Evolutionary conservation across 2,888 invertebrate species (phyloP).

Genomic region (Neoaliturus tenellus): DNA sequence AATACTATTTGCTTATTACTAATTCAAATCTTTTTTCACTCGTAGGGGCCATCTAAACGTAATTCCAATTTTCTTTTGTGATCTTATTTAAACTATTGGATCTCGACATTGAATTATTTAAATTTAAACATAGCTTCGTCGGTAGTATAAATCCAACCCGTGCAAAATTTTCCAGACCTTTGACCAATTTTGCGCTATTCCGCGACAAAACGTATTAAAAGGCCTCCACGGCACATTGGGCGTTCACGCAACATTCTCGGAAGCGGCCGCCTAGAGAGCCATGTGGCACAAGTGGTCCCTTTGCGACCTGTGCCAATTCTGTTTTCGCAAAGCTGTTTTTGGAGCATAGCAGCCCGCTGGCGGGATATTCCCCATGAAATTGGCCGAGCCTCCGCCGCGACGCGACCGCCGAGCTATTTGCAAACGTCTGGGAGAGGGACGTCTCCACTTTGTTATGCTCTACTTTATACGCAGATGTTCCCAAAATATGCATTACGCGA

Average conservation of each 20-base stretch:
- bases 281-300: not conserved
- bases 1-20: no score
- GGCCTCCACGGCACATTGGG: no score
- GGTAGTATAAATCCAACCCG: no score
- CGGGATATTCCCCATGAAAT: slow-evolving; percentile 19
- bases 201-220: not conserved
- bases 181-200: not conserved
- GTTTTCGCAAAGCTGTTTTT: slow-evolving; percentile 23
- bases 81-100: no score
- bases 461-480: not conserved
- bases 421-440: not conserved
- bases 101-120: no score
- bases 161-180: no score
- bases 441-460: slow-evolving; percentile 9
- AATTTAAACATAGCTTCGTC: no score
- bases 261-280: not conserved
- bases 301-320: not conserved
- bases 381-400: not conserved
- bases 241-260: not conserved
- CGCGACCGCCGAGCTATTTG: slow-evolving; percentile 24
- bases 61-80: no score
- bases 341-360: not conserved
- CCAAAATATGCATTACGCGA: not conserved
- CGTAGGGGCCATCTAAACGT: no score
- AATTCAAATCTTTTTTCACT: no score